These are phyloP conservation scores for Cyphomyrus plagiostoma DNA, from an alignment of 2,113 vertebrate species.

Conservation along the genomic window DNA sequence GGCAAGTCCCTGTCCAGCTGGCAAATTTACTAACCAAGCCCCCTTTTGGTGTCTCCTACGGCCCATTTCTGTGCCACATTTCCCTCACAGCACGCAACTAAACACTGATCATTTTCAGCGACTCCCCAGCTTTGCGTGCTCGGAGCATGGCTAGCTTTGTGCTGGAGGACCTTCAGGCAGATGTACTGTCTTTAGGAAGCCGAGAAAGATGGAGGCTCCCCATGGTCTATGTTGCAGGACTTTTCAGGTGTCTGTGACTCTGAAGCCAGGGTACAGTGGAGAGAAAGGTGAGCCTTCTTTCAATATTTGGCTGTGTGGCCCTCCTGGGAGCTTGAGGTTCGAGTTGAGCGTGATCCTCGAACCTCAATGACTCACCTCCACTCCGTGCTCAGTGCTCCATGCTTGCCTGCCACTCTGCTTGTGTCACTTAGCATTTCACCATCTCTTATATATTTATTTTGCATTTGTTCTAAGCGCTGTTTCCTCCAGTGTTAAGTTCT, in stretches of 20 bases:
- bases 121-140: constrained; percentile 38
- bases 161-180: constrained; percentile 45
- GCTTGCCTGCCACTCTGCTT: not conserved
- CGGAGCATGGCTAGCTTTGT: constrained; percentile 35
- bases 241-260: not conserved
- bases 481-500: not conserved
- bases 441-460: not conserved
- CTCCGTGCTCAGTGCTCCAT: not conserved
- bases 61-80: constrained; percentile 31
- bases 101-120: constrained; percentile 49
- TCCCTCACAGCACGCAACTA: constrained; percentile 41
- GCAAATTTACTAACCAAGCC: constrained; percentile 37
- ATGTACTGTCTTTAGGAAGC: constrained; percentile 43
- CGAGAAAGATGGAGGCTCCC: constrained; percentile 41
- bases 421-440: not conserved
- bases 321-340: not conserved
- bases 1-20: constrained; percentile 44
- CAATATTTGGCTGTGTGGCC: not conserved
- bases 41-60: constrained; percentile 34
- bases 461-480: not conserved
- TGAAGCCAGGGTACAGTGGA: not conserved
- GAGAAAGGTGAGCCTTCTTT: not conserved
- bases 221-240: constrained; percentile 29
- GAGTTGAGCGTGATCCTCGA: not conserved
- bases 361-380: not conserved